These are phyloP conservation scores for Cataglyphis altisquamis DNA, from an alignment of 2,888 invertebrate genomes.

Conservation along the genomic window DNA sequence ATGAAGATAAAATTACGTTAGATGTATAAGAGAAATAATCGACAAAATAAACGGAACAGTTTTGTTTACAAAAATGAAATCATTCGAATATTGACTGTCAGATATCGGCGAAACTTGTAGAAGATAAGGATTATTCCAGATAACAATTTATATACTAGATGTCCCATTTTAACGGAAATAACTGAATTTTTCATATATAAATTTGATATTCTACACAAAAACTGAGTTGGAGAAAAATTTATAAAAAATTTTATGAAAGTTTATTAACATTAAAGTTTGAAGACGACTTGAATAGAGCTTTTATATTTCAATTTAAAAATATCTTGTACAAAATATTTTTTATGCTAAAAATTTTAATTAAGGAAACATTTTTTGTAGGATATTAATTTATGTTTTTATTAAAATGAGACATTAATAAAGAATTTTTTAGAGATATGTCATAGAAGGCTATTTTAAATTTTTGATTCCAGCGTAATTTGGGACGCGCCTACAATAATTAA, in stretches of 20 bases:
- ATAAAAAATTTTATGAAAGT: neutral
- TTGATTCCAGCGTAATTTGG: neutral
- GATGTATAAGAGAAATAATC: constrained; percentile 43
- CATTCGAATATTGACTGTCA: neutral
- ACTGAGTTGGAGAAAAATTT: neutral
- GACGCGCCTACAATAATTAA: neutral
- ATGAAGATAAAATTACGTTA: constrained; percentile 29
- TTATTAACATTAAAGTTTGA: neutral
- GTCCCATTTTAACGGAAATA: neutral
- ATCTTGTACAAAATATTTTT: neutral
- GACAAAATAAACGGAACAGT: constrained; percentile 50
- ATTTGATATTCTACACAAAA: neutral
- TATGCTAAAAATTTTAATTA: neutral
- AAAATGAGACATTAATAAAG: neutral
- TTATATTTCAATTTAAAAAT: neutral
- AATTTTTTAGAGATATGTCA: neutral
- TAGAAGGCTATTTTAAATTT: neutral
- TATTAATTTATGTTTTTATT: neutral
- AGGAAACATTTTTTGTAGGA: neutral
- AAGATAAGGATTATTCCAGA: neutral
- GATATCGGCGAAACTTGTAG: neutral
- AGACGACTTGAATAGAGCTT: neutral
- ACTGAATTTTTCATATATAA: neutral
- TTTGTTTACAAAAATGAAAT: constrained; percentile 44
- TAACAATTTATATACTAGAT: neutral